phyloP scores from a whole-genome alignment of 2,113 vertebrate genomes.

The Syngnathus typhle region DNA sequence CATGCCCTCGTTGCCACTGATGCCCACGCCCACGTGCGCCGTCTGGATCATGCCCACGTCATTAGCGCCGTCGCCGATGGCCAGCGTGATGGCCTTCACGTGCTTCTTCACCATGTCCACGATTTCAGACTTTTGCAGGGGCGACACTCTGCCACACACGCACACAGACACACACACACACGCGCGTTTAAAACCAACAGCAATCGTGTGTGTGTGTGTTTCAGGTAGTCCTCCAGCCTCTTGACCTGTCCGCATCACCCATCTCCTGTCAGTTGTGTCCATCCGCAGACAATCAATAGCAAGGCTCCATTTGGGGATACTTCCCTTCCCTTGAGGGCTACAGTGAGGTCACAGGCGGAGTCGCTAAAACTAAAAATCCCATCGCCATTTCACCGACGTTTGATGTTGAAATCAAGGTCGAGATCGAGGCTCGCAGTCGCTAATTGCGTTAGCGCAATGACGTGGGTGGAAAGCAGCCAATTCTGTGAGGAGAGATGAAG shows the following conservation, averaged over 20 bases:
- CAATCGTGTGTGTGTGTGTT: conserved; percentile 9
- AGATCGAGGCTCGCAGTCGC: too few relatives aligned
- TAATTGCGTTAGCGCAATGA: too few relatives aligned
- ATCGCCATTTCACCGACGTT: neutral
- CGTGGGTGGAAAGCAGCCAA: neutral
- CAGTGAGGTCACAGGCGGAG: neutral
- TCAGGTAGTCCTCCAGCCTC: conserved; percentile 59
- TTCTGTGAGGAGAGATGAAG: neutral
- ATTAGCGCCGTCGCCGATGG: conserved; percentile 94
- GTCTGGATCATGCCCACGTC: conserved; percentile 99
- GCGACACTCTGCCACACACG: conserved; percentile 81
- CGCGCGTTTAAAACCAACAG: neutral
- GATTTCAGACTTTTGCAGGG: conserved; percentile 97
- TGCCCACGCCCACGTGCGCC: conserved; percentile 93
- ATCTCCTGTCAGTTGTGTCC: conserved; percentile 52
- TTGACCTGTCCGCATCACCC: conserved; percentile 54
- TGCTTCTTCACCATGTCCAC: conserved; percentile 98
- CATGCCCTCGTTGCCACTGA: conserved; percentile 98
- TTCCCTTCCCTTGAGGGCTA: conserved; percentile 39
- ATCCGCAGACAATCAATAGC: conserved; percentile 55
- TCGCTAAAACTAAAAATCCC: neutral
- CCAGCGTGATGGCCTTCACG: conserved; percentile 95
- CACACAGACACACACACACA: neutral
- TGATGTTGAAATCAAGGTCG: too few relatives aligned
- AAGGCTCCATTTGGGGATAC: conserved; percentile 43